Base-by-base conservation (phyloP, 1,140 invertebrate genomes). In the Stratiolaelaps scimitus region DNA sequence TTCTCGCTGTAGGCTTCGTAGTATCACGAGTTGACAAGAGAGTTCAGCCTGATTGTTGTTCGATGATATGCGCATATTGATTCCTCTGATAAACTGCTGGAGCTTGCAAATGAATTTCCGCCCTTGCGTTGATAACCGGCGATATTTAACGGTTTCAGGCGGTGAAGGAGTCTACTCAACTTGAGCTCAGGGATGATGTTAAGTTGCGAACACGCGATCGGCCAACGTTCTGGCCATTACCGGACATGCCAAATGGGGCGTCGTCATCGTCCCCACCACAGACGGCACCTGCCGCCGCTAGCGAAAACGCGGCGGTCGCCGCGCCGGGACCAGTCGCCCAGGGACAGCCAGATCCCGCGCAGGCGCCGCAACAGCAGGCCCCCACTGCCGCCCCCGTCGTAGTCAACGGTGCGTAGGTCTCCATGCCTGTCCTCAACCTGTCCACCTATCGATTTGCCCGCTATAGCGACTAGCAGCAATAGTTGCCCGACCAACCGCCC, bases 161-260 rank as follows among this genome's bases (percentile, higher is more conserved):
- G 2, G 85, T 94, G 67, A 79, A 83, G 53, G 82, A 84, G 65
- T 92, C 89, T 17, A 83, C 86, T 67, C 83, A 84, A 74, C 77
- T 95, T 47, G 88, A 95, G 77, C 76, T 94, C 53, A 80, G 85
- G 43, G 81, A 85, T 71, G 83, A 85, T 71, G 83, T 83, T 71
- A 87, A 87, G 80, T 85, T 96, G 23, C 80, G 91, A 72, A 86
- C 89, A 46, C 82, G 81, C 67, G 79, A 81, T 66, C 81, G 90
- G 70, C 92, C 90, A 1, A 81, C 81, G 15, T 86, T 84, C 74
- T 95, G 92, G 92, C 88, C 88, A 26, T 83, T 94, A 53, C 74
- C 81, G 2, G 84, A 88, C 47, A 73, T 68, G 29, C 69, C 69
- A 28, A 65, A 68, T 6, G 69, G 67, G 15, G 65, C 66, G 45